phyloP scores from a whole-genome alignment of 2,797 vertebrate species.

The Pseudochaenichthys georgianus region DNA sequence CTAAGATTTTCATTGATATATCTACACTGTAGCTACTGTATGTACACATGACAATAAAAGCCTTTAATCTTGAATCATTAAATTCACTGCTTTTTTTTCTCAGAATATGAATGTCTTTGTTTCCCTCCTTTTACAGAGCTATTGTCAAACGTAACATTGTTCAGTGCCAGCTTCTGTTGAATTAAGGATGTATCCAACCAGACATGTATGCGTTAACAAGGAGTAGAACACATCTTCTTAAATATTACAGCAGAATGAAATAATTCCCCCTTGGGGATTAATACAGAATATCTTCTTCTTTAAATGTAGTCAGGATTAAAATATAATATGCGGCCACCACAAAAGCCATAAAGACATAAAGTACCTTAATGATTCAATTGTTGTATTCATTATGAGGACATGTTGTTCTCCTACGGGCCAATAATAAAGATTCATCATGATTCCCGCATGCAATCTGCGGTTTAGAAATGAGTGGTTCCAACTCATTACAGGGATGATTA shows the following conservation, averaged over 20 bases:
- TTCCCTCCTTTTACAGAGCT: conserved; percentile 6
- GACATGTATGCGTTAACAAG: conserved; percentile 23
- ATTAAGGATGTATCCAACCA: conserved; percentile 26
- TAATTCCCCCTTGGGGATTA: no score
- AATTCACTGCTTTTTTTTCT: background rate
- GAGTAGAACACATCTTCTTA: conserved; percentile 34
- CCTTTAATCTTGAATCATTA: no score
- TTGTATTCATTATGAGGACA: conserved; percentile 51
- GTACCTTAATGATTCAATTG: conserved; percentile 23
- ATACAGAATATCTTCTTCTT: no score
- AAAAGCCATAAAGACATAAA: conserved; percentile 27
- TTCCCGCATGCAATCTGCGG: conserved; percentile 53
- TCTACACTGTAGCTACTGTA: no score
- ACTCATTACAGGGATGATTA: conserved; percentile 76
- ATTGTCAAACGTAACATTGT: conserved; percentile 40
- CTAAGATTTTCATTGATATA: no score
- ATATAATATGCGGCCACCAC: conserved; percentile 13
- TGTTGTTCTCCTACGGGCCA: conserved; percentile 27
- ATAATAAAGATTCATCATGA: conserved; percentile 47
- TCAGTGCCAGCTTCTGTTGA: conserved; percentile 28
- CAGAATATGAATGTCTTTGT: conserved; percentile 20
- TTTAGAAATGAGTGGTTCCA: conserved; percentile 64
- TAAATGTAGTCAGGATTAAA: conserved; percentile 40
- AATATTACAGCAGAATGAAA: no score
- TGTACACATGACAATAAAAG: no score